phyloP scores from a whole-genome alignment of 64 coral and sea anemone species.

The Montipora cactus region DNA sequence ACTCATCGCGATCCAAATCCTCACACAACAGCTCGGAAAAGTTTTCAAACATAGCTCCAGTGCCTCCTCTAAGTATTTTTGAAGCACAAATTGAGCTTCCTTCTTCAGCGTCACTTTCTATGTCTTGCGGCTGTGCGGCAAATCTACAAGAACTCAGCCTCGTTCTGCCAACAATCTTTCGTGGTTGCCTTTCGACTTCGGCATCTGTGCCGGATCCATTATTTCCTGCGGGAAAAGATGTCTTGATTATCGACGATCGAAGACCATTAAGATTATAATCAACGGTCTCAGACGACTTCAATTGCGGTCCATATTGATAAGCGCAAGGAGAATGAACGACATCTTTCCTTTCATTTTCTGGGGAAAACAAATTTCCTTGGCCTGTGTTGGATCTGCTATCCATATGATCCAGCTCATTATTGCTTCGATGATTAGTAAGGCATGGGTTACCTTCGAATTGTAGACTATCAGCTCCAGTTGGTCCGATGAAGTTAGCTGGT shows the following conservation, averaged over 20 bases:
- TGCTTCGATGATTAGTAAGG: constrained; percentile 1
- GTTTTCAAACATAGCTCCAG: constrained; percentile 74
- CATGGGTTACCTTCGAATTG: neutral
- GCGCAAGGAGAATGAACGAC: neutral
- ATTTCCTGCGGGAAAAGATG: constrained; percentile 7
- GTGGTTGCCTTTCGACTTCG: neutral
- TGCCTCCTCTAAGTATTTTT: constrained; percentile 14
- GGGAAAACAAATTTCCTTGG: neutral
- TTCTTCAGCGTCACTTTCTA: constrained; percentile 25
- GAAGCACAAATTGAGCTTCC: neutral
- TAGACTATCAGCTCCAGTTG: neutral
- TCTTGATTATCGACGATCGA: constrained; percentile 22
- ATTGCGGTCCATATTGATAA: constrained; percentile 19
- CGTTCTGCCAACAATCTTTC: constrained; percentile 12
- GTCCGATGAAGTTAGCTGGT: neutral
- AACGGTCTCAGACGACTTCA: constrained; percentile 6
- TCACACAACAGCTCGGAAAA: constrained; percentile 87
- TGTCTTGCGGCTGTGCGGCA: constrained; percentile 15
- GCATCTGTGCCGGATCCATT: neutral
- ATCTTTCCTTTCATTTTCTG: constrained; percentile 34
- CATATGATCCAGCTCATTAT: neutral
- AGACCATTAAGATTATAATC: constrained; percentile 21
- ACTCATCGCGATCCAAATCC: constrained; percentile 89
- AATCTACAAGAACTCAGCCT: constrained; percentile 41
- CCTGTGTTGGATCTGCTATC: neutral